Evolutionary conservation across 2,888 invertebrate genomes (phyloP).

Genomic region (Drosophila neoperkinsi): DNA sequence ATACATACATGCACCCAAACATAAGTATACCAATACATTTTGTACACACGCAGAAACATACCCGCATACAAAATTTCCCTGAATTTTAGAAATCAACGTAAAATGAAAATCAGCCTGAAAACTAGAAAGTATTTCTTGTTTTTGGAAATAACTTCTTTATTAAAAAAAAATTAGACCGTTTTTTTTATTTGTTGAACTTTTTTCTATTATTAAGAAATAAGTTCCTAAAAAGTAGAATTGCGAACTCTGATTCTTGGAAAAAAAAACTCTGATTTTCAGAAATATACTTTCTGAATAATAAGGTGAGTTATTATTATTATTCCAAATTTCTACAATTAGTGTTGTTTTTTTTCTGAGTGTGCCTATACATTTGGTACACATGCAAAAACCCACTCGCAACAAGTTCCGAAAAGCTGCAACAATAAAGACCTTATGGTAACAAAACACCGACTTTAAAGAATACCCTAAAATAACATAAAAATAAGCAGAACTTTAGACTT

Average conservation of each 20-base stretch:
- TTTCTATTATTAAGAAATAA: not conserved
- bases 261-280: not conserved
- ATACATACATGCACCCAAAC: constrained; percentile 23
- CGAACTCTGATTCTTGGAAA: not conserved
- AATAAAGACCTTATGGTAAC: constrained; percentile 22
- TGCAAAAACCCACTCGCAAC: constrained; percentile 44
- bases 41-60: constrained; percentile 41
- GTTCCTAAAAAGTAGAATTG: not conserved
- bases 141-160: not conserved
- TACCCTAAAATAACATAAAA: constrained; percentile 6
- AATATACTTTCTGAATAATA: not conserved
- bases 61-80: not conserved
- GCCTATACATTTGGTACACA: constrained; percentile 26
- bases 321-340: not conserved
- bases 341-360: not conserved
- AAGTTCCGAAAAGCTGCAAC: constrained; percentile 53
- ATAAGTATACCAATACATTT: constrained; percentile 17
- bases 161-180: too few species aligned
- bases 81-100: not conserved
- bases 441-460: constrained; percentile 4
- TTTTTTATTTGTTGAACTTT: not conserved
- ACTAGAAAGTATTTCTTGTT: not conserved
- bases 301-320: not conserved
- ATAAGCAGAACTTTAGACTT: not conserved
- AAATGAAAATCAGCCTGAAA: not conserved